phyloP scores from a whole-genome alignment of 2,113 vertebrate species.

The Cathartes aura region DNA sequence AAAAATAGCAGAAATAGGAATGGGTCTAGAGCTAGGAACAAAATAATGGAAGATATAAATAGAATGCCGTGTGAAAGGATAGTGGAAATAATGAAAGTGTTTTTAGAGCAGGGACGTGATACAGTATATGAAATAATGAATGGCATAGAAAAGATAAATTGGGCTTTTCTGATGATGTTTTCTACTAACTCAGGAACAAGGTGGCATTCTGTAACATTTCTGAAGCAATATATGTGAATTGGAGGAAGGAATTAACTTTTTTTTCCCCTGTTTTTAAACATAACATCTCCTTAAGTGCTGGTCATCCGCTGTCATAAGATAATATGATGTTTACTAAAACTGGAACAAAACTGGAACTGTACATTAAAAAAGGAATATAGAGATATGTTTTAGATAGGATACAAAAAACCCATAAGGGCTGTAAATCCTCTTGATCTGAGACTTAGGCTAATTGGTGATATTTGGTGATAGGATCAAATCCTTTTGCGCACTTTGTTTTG shows the following conservation, averaged over 20 bases:
- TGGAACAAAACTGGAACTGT: not conserved
- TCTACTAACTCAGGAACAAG: not conserved
- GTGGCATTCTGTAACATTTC: not conserved
- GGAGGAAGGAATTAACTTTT: not conserved
- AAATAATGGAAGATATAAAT: slow-evolving; percentile 18
- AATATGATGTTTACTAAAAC: not conserved
- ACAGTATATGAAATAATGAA: not conserved
- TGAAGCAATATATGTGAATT: not conserved
- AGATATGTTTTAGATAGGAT: not conserved
- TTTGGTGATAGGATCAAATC: not conserved
- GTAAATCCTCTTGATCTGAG: not conserved
- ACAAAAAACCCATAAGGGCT: not conserved
- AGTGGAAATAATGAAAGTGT: not conserved
- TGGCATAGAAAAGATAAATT: not conserved
- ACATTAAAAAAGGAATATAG: not conserved
- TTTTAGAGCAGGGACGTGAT: not conserved
- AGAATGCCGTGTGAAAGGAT: not conserved
- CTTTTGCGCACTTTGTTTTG: not conserved
- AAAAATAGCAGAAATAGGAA: slow-evolving; percentile 8
- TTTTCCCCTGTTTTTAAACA: not conserved
- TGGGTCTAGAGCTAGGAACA: not conserved
- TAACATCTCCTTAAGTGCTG: not conserved
- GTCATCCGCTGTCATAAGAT: not conserved
- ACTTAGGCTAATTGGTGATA: not conserved
- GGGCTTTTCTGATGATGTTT: not conserved